phyloP scores from a whole-genome alignment of 64 coral and sea anemone species.

The Platygyra sinensis region DNA sequence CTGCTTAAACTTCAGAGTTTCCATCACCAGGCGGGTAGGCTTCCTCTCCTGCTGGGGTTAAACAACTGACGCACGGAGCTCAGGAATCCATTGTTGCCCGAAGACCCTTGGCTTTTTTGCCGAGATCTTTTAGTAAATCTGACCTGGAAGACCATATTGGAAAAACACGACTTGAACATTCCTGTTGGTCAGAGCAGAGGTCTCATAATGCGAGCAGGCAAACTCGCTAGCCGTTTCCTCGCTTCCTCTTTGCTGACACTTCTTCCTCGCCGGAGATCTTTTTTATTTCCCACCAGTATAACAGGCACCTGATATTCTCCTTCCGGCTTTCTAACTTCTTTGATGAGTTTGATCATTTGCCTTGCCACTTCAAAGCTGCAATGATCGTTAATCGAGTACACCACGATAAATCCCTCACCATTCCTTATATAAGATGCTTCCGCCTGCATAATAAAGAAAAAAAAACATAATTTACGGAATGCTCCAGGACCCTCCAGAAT shows the following conservation, averaged over 20 bases:
- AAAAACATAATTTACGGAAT: not conserved
- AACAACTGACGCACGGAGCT: conserved; percentile 78
- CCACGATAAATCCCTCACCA: conserved; percentile 85
- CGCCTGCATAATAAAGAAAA: conserved; percentile 39
- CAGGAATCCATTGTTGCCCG: conserved; percentile 77
- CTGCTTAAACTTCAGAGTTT: not conserved
- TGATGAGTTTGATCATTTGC: conserved; percentile 87
- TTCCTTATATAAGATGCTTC: conserved; percentile 76
- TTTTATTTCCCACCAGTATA: conserved; percentile 82
- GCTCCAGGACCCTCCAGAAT: too few species aligned
- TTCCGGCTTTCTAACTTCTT: conserved; percentile 72
- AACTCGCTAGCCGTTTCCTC: conserved; percentile 77
- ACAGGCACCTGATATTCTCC: conserved; percentile 75
- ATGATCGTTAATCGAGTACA: conserved; percentile 92
- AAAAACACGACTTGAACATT: conserved; percentile 91
- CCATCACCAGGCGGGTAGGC: conserved; percentile 52
- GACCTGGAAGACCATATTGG: conserved; percentile 88
- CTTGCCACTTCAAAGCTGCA: conserved; percentile 90
- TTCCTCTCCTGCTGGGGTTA: conserved; percentile 56
- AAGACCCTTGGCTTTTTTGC: conserved; percentile 30
- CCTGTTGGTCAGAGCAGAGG: conserved; percentile 79
- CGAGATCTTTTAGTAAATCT: conserved; percentile 68
- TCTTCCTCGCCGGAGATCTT: conserved; percentile 80
- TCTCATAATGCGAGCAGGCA: conserved; percentile 90
- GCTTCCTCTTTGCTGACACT: conserved; percentile 77